Conservation (phyloP, 2,113 vertebrate species). For the Willisornis vidua region DNA sequence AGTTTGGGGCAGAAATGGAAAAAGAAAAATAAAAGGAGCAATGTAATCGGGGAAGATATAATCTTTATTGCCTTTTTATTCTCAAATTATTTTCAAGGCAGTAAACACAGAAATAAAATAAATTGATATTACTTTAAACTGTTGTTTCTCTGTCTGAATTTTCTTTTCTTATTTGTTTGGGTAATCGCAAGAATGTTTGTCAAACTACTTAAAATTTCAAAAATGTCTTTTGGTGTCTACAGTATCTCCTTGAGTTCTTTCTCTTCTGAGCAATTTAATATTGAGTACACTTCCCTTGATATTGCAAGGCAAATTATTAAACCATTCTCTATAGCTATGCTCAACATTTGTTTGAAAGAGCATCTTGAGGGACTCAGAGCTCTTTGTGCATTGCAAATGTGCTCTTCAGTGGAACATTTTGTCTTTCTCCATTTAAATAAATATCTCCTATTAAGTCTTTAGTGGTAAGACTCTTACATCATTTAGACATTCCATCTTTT, state of each 20-base stretch:
- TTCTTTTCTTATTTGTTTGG: slow-evolving; percentile 2
- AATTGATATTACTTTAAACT: not conserved
- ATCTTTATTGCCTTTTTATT: not conserved
- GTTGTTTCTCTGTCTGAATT: slow-evolving; percentile 11
- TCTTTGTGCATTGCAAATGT: slow-evolving; percentile 69
- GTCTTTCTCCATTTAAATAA: slow-evolving; percentile 71
- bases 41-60: not conserved
- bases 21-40: not conserved
- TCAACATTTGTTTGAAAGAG: slow-evolving; percentile 72
- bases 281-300: slow-evolving; percentile 58
- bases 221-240: not conserved
- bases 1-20: not conserved
- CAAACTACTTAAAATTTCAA: not conserved
- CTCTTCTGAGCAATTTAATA: slow-evolving; percentile 56
- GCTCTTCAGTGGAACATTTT: slow-evolving; percentile 69
- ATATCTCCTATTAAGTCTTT: slow-evolving; percentile 69
- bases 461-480: slow-evolving; percentile 38
- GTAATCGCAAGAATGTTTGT: slow-evolving; percentile 11
- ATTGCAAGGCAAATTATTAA: slow-evolving; percentile 62
- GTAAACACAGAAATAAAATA: slow-evolving; percentile 30
- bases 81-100: slow-evolving; percentile 12
- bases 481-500: slow-evolving; percentile 50
- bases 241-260: slow-evolving; percentile 3
- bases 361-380: slow-evolving; percentile 67
- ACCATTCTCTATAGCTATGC: slow-evolving; percentile 62